phyloP scores from a whole-genome alignment of 2,797 vertebrate species.

The Sarcoramphus papa region DNA sequence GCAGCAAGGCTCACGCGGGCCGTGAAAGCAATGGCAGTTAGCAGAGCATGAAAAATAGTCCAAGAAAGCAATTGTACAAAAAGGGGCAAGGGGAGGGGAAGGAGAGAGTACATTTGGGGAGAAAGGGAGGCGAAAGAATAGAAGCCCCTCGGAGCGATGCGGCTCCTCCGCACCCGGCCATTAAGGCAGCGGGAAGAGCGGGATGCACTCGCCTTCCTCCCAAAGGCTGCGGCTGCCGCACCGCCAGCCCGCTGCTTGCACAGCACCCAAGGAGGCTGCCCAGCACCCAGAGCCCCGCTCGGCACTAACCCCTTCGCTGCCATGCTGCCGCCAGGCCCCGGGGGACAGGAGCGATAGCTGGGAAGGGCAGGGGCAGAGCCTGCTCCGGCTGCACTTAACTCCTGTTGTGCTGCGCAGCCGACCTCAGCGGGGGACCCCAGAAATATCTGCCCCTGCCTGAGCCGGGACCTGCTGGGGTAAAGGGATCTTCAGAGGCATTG shows the following conservation, averaged over 20 bases:
- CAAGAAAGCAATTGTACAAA: constrained; percentile 21
- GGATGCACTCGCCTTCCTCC: not conserved
- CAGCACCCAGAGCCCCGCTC: constrained; percentile 22
- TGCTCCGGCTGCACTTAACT: fast-evolving
- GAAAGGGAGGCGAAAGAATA: not conserved
- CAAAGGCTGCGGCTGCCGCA: constrained; percentile 26
- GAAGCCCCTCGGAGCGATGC: not conserved
- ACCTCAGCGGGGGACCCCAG: not conserved
- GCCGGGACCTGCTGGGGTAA: not conserved
- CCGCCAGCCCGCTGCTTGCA: constrained; percentile 13
- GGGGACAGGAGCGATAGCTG: fast-evolving
- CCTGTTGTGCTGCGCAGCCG: fast-evolving
- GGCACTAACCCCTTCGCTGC: constrained; percentile 52
- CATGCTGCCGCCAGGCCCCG: not conserved
- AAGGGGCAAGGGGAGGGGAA: not conserved
- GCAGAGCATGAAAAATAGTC: constrained; percentile 56
- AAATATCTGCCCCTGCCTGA: fast-evolving
- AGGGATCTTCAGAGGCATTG: fast-evolving
- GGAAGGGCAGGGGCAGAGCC: not conserved
- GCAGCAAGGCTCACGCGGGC: constrained; percentile 28
- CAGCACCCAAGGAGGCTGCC: constrained; percentile 35
- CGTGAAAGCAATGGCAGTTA: not conserved
- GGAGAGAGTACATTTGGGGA: not conserved
- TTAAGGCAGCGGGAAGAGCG: not conserved
- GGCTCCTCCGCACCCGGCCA: not conserved